Base-by-base conservation (phyloP, 2,888 invertebrate genomes). In the Tachina lurida region DNA sequence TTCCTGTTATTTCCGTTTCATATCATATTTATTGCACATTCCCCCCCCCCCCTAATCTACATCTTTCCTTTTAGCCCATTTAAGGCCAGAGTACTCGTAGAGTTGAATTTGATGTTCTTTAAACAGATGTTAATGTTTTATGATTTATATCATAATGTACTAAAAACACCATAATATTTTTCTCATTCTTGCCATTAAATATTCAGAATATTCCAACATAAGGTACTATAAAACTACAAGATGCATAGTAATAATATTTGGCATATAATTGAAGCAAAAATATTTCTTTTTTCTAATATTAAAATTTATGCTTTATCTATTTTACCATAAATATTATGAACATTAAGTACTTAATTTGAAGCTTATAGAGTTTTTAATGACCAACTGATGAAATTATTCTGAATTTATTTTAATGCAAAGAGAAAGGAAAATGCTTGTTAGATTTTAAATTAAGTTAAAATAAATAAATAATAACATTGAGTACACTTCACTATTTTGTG, bases 51-150 rank as follows among this genome's bases (percentile, higher is more conserved):
- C 49, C 15, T 67, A 22, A n/a, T 54, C 22, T 19, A 0, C n/a
- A 39, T 19, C 52, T 19, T 22, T 1, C n/a, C 22, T 56, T 41
- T 9, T 2, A 31, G 31, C 8, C n/a, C 22, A 39, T 31, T 31
- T 31, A 31, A 31, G 70, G 49, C 68, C 43, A 54, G 73, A 77
- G 45, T 22, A 22, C 22, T 22, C 22, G 31, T 75, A 65, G 70
- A 85, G 63, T 79, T 79, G 83, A 73, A 76, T 87, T 87, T 87
- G 83, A 87, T 85, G 84, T 80, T 74, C 82, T 83, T 73, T 84
- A 87, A 85, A 79, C 86, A 87, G 86, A 87, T 87, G 84, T 85
- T 87, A 85, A 85, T 87, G 87, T 85, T 78, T 45, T 84, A 85
- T 87, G 87, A 87, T 87, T 87, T 87, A 87, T 87, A 62, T 84